phyloP scores from a whole-genome alignment of 2,888 invertebrate species.

The Notodonta dromedarius region DNA sequence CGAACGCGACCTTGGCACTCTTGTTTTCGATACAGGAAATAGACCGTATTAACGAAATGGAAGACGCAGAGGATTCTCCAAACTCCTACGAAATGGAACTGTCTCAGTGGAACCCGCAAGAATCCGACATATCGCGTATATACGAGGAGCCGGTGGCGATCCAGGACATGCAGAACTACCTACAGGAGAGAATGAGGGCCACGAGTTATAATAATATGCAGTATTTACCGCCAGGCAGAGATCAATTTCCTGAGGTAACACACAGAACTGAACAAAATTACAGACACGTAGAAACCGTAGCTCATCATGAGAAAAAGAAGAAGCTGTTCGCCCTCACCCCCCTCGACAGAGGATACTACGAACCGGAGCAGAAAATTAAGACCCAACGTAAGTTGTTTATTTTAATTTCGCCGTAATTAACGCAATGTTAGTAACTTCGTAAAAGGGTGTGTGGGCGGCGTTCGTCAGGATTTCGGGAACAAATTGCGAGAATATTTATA shows the following conservation, averaged over 20 bases:
- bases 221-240: background rate
- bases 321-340: constrained; percentile 59
- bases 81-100: constrained; percentile 40
- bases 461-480: too few relatives aligned
- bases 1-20: too few relatives aligned
- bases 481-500: too few relatives aligned
- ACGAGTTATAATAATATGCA: background rate
- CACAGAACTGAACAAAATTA: background rate
- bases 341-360: constrained; percentile 55
- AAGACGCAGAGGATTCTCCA: constrained; percentile 35
- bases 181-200: background rate
- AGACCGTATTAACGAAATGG: constrained; percentile 55
- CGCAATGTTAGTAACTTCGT: too few relatives aligned
- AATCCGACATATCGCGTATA: constrained; percentile 31
- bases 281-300: background rate
- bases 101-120: constrained; percentile 38
- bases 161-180: background rate
- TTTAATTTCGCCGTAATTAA: background rate
- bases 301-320: constrained; percentile 22
- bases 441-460: too few relatives aligned
- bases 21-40: constrained; percentile 52
- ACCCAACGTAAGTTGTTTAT: constrained; percentile 43
- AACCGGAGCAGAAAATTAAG: constrained; percentile 28
- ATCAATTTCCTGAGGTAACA: background rate
- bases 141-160: constrained; percentile 10